Evolutionary conservation across 2,113 vertebrate species (phyloP), one percentile per base, ranked within the genome.

Genomic region (Vulpes vulpes): DNA sequence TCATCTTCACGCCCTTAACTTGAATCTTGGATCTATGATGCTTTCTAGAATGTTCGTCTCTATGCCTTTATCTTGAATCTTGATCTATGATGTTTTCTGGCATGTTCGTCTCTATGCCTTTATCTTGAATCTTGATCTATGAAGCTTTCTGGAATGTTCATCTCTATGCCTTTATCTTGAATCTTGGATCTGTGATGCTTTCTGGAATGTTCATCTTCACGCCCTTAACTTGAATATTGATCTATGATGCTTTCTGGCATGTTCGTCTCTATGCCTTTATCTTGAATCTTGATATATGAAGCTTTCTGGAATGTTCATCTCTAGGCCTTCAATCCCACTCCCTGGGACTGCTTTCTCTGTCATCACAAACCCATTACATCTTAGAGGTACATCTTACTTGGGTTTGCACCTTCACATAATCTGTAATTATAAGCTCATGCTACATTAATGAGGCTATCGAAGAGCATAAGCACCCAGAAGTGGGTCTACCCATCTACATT

Each of bases 401-500:
- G 19, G 51, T 19, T 53, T 10, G 4, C 67, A 0, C 1, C 19
- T 43, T 14, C 7, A 1, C 20, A 0, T 1, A 4, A 57, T 43
- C 8, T 43, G 25, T 3, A 57, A 49, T 10, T 17, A 0, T 1
- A 19, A 64, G 30, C 65, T 73, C 27, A 23, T 1, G 22, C 20
- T 23, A 4, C 15, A 6, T 43, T 20, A 4, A 4, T 6, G 38
- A 73, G 20, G 23, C 35, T 62, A 60, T 11, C 15, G 6, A 27
- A 49, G 0, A 59, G 10, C 0, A 0, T 27, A 27, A 38, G 8
- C 27, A 11, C 22, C 1, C 11, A 22, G 20, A 22, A 3, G 8
- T 6, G 8, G 9, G 7, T 11, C 15, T 1, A 5, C 25, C 4
- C 5, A 1, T n/a, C 23, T 2, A 23, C 5, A 3, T 16, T 0